Base-by-base conservation (phyloP, 1,140 invertebrate genomes). In the Drosophila subobscura region DNA sequence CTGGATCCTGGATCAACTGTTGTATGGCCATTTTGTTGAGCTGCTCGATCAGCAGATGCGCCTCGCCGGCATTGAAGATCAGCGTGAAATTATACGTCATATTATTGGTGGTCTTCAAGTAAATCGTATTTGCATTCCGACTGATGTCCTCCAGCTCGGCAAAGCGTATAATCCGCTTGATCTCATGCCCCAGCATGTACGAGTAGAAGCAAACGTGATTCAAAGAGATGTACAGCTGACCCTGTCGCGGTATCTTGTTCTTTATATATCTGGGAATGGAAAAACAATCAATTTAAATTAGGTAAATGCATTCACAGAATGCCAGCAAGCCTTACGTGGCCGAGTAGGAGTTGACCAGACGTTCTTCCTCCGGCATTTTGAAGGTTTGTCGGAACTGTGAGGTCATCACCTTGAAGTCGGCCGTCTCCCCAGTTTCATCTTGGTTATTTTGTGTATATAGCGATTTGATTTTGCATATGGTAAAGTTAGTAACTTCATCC, bases 151-250 rank as follows among this genome's bases (percentile, higher is more conserved):
- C 81, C 33, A 91, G 52, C 41, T 91, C 91, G 10, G 88, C 68
- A 25, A 91, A 91, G 20, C 97, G 93, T 46, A 99, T 94, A 63
- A 96, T 95, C 20, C 99, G 93, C 89, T 97, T 97, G 5, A 96
- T 97, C 91, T 99, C 97, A 64, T 95, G 95, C 14, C 98, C 97
- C 90, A 99, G 94, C 84, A 99, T 95, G 84, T 97, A 98, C 4
- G 98, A 97, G 92, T 99, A 97, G 92, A 99, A 99, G 90, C 97
- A 99, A 83, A 99, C 93, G 91, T 99, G 97, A 90, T 98, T 97
- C 46, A 99, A 95, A 50, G 98, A 98, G 12, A 99, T 94, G 91
- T 99, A 99, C 78, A 99, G 93, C 95, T 97, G 98, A 41, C 98
- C 98, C 93, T 99, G 98, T 42, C 96, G 93, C 3, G 98, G 98